Percentiles rank a stretch among this genome's conserved stretches.
phyloP scores from a whole-genome alignment of 2,797 vertebrate genomes.

The Vultur gryphus region DNA sequence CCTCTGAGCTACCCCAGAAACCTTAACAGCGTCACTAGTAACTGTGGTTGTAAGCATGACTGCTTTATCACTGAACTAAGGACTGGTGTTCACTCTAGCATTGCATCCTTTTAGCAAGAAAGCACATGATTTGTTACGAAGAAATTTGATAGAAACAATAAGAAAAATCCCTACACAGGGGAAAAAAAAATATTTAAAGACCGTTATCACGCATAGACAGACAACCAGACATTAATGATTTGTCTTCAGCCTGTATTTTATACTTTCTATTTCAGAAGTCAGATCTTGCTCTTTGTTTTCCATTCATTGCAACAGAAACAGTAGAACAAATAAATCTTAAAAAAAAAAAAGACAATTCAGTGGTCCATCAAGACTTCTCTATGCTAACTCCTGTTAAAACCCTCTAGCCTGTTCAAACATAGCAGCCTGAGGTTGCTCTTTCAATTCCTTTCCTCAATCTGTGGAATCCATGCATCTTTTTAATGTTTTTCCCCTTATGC shows the following conservation, averaged over 20 bases:
- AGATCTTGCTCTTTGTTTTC: neutral
- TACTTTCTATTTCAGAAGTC: neutral
- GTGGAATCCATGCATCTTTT: neutral
- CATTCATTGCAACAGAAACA: neutral
- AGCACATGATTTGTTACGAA: neutral
- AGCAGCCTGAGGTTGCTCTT: neutral
- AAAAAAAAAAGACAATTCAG: neutral
- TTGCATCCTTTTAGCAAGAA: neutral
- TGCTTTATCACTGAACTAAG: rapidly evolving
- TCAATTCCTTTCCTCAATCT: neutral
- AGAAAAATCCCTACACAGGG: rapidly evolving
- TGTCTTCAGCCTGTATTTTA: neutral
- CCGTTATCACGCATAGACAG: rapidly evolving
- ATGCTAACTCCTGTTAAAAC: neutral
- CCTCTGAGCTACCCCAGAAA: neutral
- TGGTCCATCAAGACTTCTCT: neutral
- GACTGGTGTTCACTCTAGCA: rapidly evolving
- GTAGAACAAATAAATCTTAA: neutral
- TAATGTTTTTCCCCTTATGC: neutral
- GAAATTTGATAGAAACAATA: neutral
- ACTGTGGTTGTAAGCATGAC: rapidly evolving
- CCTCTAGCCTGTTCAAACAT: neutral
- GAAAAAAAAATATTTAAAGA: neutral
- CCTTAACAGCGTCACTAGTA: rapidly evolving
- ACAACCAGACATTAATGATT: neutral